Evolutionary conservation across 2,797 vertebrate species (phyloP), one percentile per base, ranked within the genome.

Genomic region (Hydrolagus colliei): DNA sequence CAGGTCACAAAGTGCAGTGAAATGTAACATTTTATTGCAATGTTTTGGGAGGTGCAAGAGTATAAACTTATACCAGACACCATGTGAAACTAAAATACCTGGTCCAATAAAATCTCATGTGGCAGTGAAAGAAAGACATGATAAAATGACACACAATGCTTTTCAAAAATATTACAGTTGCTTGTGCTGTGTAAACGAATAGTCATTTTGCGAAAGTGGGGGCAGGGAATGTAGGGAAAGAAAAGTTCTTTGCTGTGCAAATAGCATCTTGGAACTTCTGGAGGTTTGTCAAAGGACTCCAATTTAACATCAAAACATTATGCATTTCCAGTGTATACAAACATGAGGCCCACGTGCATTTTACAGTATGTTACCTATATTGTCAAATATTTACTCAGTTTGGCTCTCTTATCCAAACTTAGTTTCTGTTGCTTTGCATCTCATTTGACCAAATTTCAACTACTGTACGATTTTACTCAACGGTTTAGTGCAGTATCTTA

Each of bases 1-100:
- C 92, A 92, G 91, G 91, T 93, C 93, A 95, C 96, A 96, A 96
- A 96, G 92, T 95, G 92, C 93, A 88, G 90, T 92, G 91, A 89
- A 86, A 89, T 92, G 91, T 92, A 89, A 91, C 89, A 91, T 82
- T 77, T 86, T 90, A 91, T n/a, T n/a, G 22, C 9, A 35, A 16
- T 63, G 18, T 80, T 78, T 62, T 61, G 59, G 59, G 75, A 79
- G n/a, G 63, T 82, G 12, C 22, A 82, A 27, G 22, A 67, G 12
- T 82, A 35, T 27, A 62, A 13, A 80, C 78, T 80, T 32, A 13
- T 65, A 67, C 22, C 10, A 61, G 9, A 62, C 52, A n/a, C 63
- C 61, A 41, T 5, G 52, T 61, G 20, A 59, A 18, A 61, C 52
- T 77, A 41, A 77, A 77, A 71, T 71, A 68, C 68, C 22, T 8